These are phyloP conservation scores for Rostratula benghalensis DNA, from an alignment of 2,113 vertebrate species.

Conservation along the genomic window DNA sequence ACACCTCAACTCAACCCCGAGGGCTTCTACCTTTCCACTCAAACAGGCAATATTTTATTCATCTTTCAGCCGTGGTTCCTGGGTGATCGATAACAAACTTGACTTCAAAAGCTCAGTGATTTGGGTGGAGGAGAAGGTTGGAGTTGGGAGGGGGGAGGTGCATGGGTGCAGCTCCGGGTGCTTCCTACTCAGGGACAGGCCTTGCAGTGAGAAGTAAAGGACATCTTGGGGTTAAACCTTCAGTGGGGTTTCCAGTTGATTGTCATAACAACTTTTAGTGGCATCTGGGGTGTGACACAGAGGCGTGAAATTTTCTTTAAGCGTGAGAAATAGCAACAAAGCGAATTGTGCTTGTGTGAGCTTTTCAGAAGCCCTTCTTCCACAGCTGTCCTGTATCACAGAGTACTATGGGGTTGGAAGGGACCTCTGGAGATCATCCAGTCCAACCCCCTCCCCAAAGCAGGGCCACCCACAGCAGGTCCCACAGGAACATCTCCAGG, in stretches of 20 bases:
- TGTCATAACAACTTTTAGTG: not conserved
- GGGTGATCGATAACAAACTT: not conserved
- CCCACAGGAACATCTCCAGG: no score
- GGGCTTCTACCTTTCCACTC: not conserved
- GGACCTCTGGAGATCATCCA: no score
- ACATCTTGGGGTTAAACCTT: not conserved
- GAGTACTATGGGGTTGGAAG: no score
- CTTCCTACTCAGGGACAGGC: not conserved
- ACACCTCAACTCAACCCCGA: not conserved
- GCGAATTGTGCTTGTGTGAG: not conserved
- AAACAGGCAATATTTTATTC: no score
- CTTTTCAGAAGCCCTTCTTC: not conserved
- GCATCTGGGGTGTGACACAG: not conserved
- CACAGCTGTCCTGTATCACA: no score
- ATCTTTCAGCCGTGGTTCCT: not conserved
- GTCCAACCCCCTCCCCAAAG: no score
- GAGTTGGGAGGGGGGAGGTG: no score
- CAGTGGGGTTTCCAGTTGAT: not conserved
- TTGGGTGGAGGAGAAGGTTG: not conserved
- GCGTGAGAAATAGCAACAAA: conserved; percentile 8
- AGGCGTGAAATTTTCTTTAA: conserved; percentile 12
- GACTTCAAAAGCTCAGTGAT: not conserved
- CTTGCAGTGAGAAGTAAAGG: not conserved
- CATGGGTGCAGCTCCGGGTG: not conserved
- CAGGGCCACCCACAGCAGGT: no score